Evolutionary conservation across 2,888 invertebrate species (phyloP).

Genomic region (Troides aeacus): DNA sequence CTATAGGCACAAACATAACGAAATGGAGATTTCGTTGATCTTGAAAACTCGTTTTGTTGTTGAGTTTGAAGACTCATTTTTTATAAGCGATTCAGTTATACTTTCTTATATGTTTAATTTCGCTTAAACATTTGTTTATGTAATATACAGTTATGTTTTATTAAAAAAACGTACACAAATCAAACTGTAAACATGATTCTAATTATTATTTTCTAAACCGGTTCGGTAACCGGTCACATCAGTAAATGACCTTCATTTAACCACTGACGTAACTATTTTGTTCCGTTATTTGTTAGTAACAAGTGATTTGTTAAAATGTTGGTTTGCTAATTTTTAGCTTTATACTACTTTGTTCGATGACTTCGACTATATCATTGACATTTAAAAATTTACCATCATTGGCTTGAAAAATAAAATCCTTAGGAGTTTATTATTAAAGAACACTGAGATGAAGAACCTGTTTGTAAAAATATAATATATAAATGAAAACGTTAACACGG

Average conservation of each 20-base stretch:
- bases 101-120: neutral
- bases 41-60: neutral
- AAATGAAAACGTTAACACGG: no score
- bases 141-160: neutral
- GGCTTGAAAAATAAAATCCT: no score
- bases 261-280: conserved; percentile 37
- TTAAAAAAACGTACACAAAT: neutral
- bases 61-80: neutral
- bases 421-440: no score
- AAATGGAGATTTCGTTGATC: neutral
- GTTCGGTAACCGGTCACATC: conserved; percentile 37
- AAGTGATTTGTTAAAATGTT: neutral
- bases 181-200: neutral
- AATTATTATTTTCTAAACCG: conserved; percentile 39
- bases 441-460: no score
- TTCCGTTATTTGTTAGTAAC: conserved; percentile 35
- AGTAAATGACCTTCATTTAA: conserved; percentile 52
- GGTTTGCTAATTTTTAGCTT: no score
- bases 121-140: neutral
- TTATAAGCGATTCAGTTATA: neutral
- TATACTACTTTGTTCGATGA: neutral
- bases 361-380: neutral
- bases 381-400: no score
- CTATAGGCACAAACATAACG: neutral
- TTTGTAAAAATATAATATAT: no score